phyloP scores from a whole-genome alignment of 2,888 invertebrate species.

The Hoplodrina blanda region DNA sequence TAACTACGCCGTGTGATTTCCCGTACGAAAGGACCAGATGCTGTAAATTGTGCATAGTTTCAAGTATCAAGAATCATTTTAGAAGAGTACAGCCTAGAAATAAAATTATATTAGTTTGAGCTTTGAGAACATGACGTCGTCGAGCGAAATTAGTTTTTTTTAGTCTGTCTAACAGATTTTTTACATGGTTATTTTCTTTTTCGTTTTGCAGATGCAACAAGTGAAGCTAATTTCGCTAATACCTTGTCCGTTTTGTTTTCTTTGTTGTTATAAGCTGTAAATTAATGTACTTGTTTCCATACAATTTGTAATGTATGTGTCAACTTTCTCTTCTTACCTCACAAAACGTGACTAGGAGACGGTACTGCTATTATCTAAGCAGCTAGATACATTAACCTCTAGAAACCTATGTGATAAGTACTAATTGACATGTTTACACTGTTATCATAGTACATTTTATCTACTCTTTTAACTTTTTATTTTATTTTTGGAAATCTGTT shows the following conservation, averaged over 20 bases:
- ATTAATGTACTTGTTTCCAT: background rate
- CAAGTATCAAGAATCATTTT: background rate
- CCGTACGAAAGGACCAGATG: conserved; percentile 2
- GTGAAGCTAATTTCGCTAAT: background rate
- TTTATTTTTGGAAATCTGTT: background rate
- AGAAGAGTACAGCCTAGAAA: no score
- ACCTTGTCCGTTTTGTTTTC: background rate
- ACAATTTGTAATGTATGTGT: conserved; percentile 1
- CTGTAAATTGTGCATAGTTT: background rate
- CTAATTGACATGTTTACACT: conserved; percentile 13
- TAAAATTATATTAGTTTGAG: background rate
- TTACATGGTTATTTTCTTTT: background rate
- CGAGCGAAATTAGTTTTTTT: background rate
- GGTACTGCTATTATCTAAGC: conserved; percentile 23
- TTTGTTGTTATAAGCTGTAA: background rate
- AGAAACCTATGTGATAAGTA: conserved; percentile 27
- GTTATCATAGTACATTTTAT: background rate
- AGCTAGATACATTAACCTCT: conserved; percentile 24
- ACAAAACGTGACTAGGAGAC: conserved; percentile 1
- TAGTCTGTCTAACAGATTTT: background rate
- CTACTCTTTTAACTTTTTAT: background rate
- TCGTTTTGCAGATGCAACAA: background rate
- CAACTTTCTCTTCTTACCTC: conserved; percentile 25
- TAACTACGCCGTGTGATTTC: conserved; percentile 15
- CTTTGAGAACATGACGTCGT: background rate